These are phyloP conservation scores for Oncopodura yosiiana DNA, from an alignment of 1,140 invertebrate species.

Conservation along the genomic window DNA sequence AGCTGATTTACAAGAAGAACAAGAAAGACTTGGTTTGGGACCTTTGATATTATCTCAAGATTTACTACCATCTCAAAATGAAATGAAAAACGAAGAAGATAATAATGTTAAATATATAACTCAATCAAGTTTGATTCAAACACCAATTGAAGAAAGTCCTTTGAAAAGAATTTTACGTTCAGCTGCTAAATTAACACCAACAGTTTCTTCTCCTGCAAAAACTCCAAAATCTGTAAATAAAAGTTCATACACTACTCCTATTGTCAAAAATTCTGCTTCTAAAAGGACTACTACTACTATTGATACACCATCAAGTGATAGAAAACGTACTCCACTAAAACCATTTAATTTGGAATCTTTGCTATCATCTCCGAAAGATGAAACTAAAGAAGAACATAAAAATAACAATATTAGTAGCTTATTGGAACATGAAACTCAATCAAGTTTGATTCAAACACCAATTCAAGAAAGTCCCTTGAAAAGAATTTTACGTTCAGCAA, in stretches of 20 bases:
- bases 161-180: neutral
- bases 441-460: neutral
- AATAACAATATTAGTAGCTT: too few species aligned
- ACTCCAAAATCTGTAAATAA: too few species aligned
- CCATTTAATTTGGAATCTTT: neutral
- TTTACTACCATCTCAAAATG: neutral
- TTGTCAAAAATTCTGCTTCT: too few species aligned
- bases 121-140: neutral
- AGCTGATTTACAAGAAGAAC: constrained; percentile 14
- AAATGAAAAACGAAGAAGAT: neutral
- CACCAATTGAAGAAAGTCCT: neutral
- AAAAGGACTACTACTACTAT: too few species aligned
- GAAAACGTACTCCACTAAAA: too few species aligned
- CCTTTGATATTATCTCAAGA: neutral
- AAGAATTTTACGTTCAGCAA: neutral
- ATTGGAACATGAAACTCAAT: neutral
- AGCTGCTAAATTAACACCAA: neutral
- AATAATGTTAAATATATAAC: neutral
- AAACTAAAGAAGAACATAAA: neutral
- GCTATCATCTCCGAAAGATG: neutral
- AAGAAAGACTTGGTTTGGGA: neutral
- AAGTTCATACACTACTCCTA: too few species aligned
- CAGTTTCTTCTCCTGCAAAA: too few species aligned
- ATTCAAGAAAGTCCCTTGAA: neutral
- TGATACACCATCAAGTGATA: too few species aligned